Base-by-base conservation (phyloP, 2,888 invertebrate species). In the Entomobrya proxima region DNA sequence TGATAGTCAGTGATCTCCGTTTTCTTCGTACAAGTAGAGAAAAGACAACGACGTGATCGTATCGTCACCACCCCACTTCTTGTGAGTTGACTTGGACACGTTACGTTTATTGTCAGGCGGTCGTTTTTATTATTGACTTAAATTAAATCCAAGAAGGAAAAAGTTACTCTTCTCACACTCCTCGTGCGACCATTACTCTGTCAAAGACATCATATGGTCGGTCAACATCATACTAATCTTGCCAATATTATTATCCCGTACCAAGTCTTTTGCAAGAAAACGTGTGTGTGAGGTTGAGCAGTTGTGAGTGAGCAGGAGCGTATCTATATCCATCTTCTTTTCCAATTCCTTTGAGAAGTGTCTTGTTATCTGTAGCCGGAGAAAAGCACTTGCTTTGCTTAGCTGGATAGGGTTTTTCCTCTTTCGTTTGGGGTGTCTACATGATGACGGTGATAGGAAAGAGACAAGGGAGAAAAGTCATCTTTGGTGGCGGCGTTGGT, bases 321-420 rank as follows among this genome's bases (percentile, higher is more conserved):
- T 74, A 74, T 74, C 72, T 74, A 30, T 74, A 74, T 74, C 74
- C 74, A 50, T 74, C 74, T 74, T 50, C 47, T 74, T 32, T 74
- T 50, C 32, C 50, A 50, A 74, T 50, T 50, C 74, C 74, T 74
- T 15, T 30, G 74, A 74, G 74, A 72, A 50, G 74, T 74, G 74
- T 74, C 74, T 30, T 74, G 74, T 74, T 74, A 74, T 74, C 74
- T 21, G 74, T 50, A 24, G 40, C 5, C 37, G 11, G 13, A 55
- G 15, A 18, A 21, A 30, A 50, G 35, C n/a, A 50, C 74, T 74
- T 50, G 32, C 30, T 30, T 47, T 74, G 15, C 50, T 11, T 50
- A 50, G 9, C 18, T 40, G 24, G 21, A 40, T 24, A 21, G 44
- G n/a, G n/a, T 7, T 40, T 69, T 69, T 40, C 15, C 67, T 1